Base-by-base conservation (phyloP, 1,140 invertebrate genomes). In the Neodiprion virginianus region DNA sequence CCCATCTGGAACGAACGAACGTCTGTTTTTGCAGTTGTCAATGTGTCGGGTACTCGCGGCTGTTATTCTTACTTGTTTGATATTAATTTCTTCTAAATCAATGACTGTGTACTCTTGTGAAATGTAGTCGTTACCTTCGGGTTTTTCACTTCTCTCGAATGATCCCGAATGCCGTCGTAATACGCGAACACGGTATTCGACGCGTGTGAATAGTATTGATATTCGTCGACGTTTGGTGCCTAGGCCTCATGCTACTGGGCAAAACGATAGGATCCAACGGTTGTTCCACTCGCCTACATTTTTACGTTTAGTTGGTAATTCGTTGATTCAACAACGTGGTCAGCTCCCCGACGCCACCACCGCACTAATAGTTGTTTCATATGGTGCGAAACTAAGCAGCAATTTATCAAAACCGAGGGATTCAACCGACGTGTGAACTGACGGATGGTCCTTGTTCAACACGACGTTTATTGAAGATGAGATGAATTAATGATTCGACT, bases 251-350 rank as follows among this genome's bases (percentile, higher is more conserved):
- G 11, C 53, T 61, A 61, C 53, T 61, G 53, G 53, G 53, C 8
- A 8, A 61, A 61, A 17, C 53, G n/a, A 61, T 61, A 12, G 53
- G n/a, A 14, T 61, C 53, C 11, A 61, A 61, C 53, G 53, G 53
- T 61, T 61, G 8, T 61, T 61, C n/a, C n/a, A 61, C 53, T 61
- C n/a, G 53, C n/a, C 11, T 17, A 61, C 11, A 61, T 61, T 61
- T 61, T 61, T 61, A 61, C 53, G 53, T 61, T 61, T 17, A 61
- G 53, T 17, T 61, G 53, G n/a, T 61, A 61, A 61, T 61, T 61
- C n/a, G 3, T 14, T 61, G 53, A 61, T 61, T 17, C 53, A 61
- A 61, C 53, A 61, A 61, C n/a, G 11, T 8, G 11, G 11, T 61
- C n/a, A 17, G 53, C 11, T 5, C 4, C 7, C 53, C 7, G 53